These are phyloP conservation scores for Tetanocera ferruginea DNA, from an alignment of 2,888 invertebrate genomes.

Conservation along the genomic window DNA sequence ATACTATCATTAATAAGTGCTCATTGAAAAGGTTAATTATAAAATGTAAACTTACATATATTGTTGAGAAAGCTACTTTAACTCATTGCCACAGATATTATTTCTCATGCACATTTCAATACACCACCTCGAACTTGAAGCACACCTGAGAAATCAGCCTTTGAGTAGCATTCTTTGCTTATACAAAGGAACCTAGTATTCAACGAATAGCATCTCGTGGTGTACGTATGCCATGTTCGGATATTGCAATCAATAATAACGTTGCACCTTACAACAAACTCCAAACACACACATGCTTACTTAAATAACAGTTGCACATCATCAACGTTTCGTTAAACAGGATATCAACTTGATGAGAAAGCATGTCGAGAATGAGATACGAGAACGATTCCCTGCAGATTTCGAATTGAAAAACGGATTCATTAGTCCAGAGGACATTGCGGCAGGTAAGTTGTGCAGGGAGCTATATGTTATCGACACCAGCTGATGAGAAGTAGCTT, in stretches of 20 bases:
- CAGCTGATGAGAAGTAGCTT: not conserved
- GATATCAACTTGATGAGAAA: constrained; percentile 77
- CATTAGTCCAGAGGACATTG: constrained; percentile 53
- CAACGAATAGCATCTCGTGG: not conserved
- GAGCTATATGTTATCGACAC: not conserved
- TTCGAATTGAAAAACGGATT: constrained; percentile 62
- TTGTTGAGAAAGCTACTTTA: too few relatives aligned
- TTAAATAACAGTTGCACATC: not conserved
- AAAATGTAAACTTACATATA: too few relatives aligned
- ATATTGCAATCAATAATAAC: constrained; percentile 46
- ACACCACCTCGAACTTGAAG: too few relatives aligned
- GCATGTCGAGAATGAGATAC: constrained; percentile 75
- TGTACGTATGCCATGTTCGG: constrained; percentile 7
- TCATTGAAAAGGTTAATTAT: too few relatives aligned
- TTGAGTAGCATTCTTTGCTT: too few relatives aligned
- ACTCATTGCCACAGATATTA: too few relatives aligned
- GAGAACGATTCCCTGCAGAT: constrained; percentile 67
- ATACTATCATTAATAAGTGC: too few relatives aligned
- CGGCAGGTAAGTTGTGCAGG: constrained; percentile 51
- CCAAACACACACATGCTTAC: constrained; percentile 29
- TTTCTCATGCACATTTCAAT: too few relatives aligned
- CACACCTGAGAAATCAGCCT: too few relatives aligned
- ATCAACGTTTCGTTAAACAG: constrained; percentile 63
- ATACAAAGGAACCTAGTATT: not conserved
- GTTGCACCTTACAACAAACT: too few relatives aligned